Conservation (phyloP, 2,888 invertebrate genomes). For the Gortyna flavago region DNA sequence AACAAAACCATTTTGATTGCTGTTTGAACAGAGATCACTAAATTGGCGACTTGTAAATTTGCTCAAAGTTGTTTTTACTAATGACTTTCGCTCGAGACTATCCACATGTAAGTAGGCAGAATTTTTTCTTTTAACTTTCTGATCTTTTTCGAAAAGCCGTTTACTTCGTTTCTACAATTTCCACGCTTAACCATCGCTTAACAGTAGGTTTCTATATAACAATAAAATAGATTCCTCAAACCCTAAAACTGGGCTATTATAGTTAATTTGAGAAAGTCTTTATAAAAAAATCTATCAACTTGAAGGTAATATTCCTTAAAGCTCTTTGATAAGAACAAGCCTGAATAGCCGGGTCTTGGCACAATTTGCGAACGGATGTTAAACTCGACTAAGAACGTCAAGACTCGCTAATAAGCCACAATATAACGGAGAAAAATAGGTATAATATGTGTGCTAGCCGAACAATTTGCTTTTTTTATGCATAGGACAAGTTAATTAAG, state of each 20-base stretch:
- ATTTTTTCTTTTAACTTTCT: slow-evolving; percentile 44
- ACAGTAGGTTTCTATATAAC: not conserved
- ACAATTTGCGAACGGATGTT: slow-evolving; percentile 30
- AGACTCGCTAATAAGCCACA: slow-evolving; percentile 35
- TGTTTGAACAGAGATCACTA: slow-evolving; percentile 24
- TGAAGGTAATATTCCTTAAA: not conserved
- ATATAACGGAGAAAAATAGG: slow-evolving; percentile 50
- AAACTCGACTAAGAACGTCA: slow-evolving; percentile 10
- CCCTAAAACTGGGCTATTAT: not conserved
- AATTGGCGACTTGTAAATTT: slow-evolving; percentile 28
- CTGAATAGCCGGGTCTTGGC: not conserved
- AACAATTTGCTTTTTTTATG: slow-evolving; percentile 50
- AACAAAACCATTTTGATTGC: slow-evolving; percentile 20
- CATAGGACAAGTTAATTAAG: slow-evolving; percentile 71
- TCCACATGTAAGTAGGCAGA: slow-evolving; percentile 34
- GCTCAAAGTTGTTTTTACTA: slow-evolving; percentile 43
- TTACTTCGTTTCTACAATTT: not conserved
- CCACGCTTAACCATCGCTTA: not conserved
- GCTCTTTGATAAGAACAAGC: not conserved
- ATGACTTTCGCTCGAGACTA: slow-evolving; percentile 52
- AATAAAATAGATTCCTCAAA: not conserved
- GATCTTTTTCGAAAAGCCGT: slow-evolving; percentile 12
- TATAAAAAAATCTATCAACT: not conserved
- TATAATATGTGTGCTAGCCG: slow-evolving; percentile 42
- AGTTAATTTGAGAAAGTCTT: not conserved